phyloP scores from a whole-genome alignment of 2,888 invertebrate species.

The Drosophila pullipes region DNA sequence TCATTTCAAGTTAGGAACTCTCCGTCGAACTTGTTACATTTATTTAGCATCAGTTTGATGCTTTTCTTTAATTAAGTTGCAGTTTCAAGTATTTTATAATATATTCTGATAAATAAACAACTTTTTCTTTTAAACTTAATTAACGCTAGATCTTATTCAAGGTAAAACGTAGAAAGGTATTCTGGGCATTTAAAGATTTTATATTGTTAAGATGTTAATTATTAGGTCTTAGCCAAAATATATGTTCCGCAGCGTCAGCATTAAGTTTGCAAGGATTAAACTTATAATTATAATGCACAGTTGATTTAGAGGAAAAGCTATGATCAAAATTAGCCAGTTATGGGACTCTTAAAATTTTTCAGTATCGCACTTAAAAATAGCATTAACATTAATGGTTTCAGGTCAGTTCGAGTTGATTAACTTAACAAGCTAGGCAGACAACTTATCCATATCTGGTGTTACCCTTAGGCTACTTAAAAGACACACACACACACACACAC shows the following conservation, averaged over 20 bases:
- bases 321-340: background rate
- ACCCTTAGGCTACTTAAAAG: slow-evolving; percentile 46
- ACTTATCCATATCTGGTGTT: slow-evolving; percentile 13
- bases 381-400: slow-evolving; percentile 7
- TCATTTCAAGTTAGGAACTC: background rate
- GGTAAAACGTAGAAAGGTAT: background rate
- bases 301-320: background rate
- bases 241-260: background rate
- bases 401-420: slow-evolving; percentile 6
- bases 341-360: background rate
- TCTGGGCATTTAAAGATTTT: background rate
- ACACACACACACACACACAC: slow-evolving; percentile 31
- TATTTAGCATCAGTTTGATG: slow-evolving; percentile 5
- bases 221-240: background rate
- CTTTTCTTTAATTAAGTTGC: background rate
- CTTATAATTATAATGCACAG: background rate
- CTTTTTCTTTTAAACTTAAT: slow-evolving; percentile 1
- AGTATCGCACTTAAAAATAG: background rate
- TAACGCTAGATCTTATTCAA: background rate
- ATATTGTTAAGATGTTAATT: background rate
- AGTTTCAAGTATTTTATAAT: background rate
- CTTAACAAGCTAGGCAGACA: slow-evolving; percentile 9
- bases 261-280: background rate
- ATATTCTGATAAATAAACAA: background rate
- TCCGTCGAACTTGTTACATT: background rate